These are phyloP conservation scores for Olivierus martensii DNA, from an alignment of 1,140 invertebrate genomes.

Conservation along the genomic window DNA sequence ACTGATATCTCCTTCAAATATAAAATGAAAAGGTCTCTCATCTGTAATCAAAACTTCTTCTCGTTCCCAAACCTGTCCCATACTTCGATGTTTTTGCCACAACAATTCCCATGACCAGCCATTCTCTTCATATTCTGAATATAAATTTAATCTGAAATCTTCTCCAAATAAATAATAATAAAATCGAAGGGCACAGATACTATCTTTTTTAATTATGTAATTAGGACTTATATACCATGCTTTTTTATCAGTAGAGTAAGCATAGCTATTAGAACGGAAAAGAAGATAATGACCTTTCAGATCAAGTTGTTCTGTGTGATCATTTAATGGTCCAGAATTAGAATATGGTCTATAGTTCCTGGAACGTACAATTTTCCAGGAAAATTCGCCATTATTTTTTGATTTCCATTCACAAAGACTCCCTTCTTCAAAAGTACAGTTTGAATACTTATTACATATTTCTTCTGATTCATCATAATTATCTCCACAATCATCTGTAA, in stretches of 20 bases:
- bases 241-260: neutral
- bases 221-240: slow-evolving; percentile 11
- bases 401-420: slow-evolving; percentile 11
- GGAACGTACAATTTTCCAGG: neutral
- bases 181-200: slow-evolving; percentile 7
- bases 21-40: slow-evolving; percentile 11
- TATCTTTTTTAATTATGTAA: neutral
- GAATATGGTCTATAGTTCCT: neutral
- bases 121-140: slow-evolving; percentile 12
- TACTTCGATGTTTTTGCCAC: neutral
- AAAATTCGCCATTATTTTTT: neutral
- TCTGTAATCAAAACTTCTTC: neutral
- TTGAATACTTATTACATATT: slow-evolving; percentile 5
- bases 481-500: slow-evolving; percentile 80
- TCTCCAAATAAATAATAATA: slow-evolving; percentile 15
- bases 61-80: slow-evolving; percentile 12
- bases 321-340: slow-evolving; percentile 8
- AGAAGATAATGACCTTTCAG: slow-evolving; percentile 2
- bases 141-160: slow-evolving; percentile 1
- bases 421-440: slow-evolving; percentile 10
- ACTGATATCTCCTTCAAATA: slow-evolving; percentile 13
- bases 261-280: neutral
- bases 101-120: slow-evolving; percentile 5
- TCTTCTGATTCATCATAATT: slow-evolving; percentile 55
- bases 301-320: slow-evolving; percentile 13